phyloP scores from a whole-genome alignment of 2,888 invertebrate species.

The Polydrusus cervinus region DNA sequence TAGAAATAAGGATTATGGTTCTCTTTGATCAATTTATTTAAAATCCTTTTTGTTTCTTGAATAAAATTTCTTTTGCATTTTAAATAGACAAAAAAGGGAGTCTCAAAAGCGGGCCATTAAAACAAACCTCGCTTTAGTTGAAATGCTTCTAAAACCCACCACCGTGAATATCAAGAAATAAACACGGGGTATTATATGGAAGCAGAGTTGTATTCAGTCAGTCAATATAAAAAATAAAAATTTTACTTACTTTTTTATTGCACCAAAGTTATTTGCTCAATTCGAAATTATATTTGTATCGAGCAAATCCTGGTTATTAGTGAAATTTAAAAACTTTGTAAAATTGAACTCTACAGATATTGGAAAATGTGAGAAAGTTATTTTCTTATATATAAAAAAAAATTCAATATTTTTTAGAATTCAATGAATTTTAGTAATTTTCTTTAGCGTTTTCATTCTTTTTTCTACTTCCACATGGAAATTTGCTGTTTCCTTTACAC shows the following conservation, averaged over 20 bases:
- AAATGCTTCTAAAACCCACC: constrained; percentile 29
- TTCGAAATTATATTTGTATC: too few species aligned
- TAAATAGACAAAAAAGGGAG: constrained; percentile 24
- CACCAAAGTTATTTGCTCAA: too few species aligned
- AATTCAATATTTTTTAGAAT: too few species aligned
- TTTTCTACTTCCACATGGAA: too few species aligned
- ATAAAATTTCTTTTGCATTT: constrained; percentile 18
- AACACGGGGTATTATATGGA: constrained; percentile 22
- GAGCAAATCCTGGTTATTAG: too few species aligned
- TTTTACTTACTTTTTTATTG: neutral
- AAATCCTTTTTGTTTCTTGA: constrained; percentile 20
- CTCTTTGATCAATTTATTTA: constrained; percentile 21
- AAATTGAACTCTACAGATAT: too few species aligned
- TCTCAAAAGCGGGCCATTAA: constrained; percentile 19
- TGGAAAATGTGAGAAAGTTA: too few species aligned
- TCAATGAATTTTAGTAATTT: too few species aligned
- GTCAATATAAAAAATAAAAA: neutral
- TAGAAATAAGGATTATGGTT: neutral
- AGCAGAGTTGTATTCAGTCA: constrained; percentile 1
- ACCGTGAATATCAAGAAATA: constrained; percentile 26
- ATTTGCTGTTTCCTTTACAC: too few species aligned
- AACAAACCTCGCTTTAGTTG: constrained; percentile 21
- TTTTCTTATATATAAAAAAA: too few species aligned
- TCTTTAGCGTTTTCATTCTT: too few species aligned
- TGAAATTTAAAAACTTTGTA: too few species aligned